Evolutionary conservation across 2,888 invertebrate genomes (phyloP).

Genomic region (Drosophila mercatorum): DNA sequence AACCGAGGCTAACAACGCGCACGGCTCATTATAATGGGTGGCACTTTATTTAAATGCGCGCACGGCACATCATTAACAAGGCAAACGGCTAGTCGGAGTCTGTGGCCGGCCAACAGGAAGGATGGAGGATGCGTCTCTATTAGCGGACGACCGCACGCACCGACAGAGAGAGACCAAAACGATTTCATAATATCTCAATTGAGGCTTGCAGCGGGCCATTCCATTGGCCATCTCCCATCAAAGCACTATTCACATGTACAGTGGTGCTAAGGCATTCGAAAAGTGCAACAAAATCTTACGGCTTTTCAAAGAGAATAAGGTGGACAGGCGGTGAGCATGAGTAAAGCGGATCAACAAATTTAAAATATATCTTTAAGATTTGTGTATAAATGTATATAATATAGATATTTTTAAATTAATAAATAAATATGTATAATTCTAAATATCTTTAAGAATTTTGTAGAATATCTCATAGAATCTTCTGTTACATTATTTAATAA

Average conservation of each 20-base stretch:
- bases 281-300: neutral
- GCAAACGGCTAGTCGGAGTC: conserved; percentile 51
- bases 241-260: conserved; percentile 38
- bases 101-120: conserved; percentile 26
- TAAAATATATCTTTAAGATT: no score
- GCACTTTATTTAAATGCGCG: conserved; percentile 79
- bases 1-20: conserved; percentile 60
- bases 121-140: conserved; percentile 69
- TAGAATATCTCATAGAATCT: no score
- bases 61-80: conserved; percentile 79
- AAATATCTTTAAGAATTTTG: no score
- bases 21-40: conserved; percentile 76
- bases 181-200: conserved; percentile 79
- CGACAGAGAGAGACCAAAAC: conserved; percentile 50
- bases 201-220: conserved; percentile 42
- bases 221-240: conserved; percentile 56
- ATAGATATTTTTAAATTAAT: no score
- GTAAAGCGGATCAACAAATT: no score
- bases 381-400: no score
- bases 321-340: no score
- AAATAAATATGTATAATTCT: no score
- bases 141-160: conserved; percentile 74
- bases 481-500: no score
- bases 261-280: conserved; percentile 3
- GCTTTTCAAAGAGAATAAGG: no score